Percentiles rank a stretch among this genome's conserved stretches.
Conservation (phyloP, 1,140 invertebrate species). For the Augochlora pura region DNA sequence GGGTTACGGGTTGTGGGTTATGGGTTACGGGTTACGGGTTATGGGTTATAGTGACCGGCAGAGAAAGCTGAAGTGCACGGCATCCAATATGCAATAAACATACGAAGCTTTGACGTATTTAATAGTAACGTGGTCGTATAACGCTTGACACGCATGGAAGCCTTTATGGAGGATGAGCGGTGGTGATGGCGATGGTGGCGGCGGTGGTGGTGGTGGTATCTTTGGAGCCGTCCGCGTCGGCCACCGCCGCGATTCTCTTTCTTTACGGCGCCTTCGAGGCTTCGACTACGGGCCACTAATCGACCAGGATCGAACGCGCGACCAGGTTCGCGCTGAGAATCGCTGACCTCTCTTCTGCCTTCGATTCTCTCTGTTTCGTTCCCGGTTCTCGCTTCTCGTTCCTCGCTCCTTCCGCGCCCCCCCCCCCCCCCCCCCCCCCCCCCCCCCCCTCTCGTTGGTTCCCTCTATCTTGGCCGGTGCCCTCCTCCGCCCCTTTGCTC, state of each 20-base stretch:
- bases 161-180: conserved; percentile 73
- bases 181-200: conserved; percentile 45
- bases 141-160: conserved; percentile 79
- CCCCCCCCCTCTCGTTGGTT: not conserved
- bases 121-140: conserved; percentile 80
- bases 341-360: conserved; percentile 34
- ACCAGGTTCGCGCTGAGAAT: conserved; percentile 43
- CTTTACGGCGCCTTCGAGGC: not conserved
- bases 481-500: conserved; percentile 1
- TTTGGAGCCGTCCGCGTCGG: conserved; percentile 49
- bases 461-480: conserved; percentile 1
- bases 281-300: conserved; percentile 15
- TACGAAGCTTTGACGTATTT: conserved; percentile 78
- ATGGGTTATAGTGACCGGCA: conserved; percentile 60
- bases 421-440: conserved; percentile 16
- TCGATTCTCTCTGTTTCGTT: conserved; percentile 8
- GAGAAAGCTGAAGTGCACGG: conserved; percentile 70
- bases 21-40: conserved; percentile 68
- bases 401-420: no score
- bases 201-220: conserved; percentile 62
- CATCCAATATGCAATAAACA: conserved; percentile 80
- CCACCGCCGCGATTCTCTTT: conserved; percentile 55
- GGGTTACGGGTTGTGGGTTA: conserved; percentile 60
- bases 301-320: not conserved
- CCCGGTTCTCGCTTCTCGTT: conserved; percentile 10